Base-by-base conservation (phyloP, 2,797 vertebrate species). In the Danionella dracula region DNA sequence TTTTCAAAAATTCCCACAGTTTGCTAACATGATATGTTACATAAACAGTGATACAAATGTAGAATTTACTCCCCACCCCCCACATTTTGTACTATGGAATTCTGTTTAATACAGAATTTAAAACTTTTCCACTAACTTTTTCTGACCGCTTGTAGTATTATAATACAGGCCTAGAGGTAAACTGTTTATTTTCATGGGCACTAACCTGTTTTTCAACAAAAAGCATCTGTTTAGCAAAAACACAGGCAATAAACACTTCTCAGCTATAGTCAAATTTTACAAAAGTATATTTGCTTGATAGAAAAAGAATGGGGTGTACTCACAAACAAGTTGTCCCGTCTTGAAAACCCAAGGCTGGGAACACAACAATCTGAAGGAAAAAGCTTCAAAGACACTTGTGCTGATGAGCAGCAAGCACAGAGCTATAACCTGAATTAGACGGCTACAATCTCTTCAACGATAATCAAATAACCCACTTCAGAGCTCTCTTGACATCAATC, bases 381-480 rank as follows among this genome's bases (percentile, higher is more conserved):
- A 46, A 31, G 40, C 50, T 55, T 20, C 8, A 55, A 20, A 19
- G 11, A 19, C 41, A 45, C 62, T 65, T 65, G 19, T 46, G 40
- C 13, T 55, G 40, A 55, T 46, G 49, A 65, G 61, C 38, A 54
- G 17, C 8, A 45, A 40, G 41, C 40, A 65, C 50, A 17, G 45
- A 8, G 1, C 29, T 45, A 35, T 38, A 54, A 27, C 13, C 50
- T 19, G 19, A 54, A 54, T 15, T 23, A 17, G 16, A 62, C 46
- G 34, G 55, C 37, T 32, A 31, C 60, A 53, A 66, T 38, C 15
- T 56, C 15, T 38, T 61, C 10, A 45, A 51, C 21, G 40, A 37
- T 53, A 54, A 51, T 60, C 29, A 54, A 45, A 62, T 27, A 55
- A 15, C 8, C 54, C 48, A 58, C 62, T 42, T 11, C 10, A 23